Conservation (phyloP, 2,113 vertebrate species). For the Poecilia latipinna region DNA sequence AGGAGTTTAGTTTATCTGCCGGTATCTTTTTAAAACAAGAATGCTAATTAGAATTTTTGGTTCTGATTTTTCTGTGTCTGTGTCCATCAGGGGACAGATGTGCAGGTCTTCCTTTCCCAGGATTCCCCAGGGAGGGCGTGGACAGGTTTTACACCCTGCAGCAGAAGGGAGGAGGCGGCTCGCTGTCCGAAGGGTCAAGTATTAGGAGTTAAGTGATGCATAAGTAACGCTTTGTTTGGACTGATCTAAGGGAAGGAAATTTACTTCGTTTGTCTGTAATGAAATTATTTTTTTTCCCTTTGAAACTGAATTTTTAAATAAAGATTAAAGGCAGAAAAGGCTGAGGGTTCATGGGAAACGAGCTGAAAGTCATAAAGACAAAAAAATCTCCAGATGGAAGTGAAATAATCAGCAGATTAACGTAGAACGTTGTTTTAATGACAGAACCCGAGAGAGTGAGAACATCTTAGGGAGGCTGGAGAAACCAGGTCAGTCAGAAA, state of each 20-base stretch:
- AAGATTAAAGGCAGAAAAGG: slow-evolving; percentile 31
- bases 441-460: background rate
- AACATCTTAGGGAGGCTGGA: background rate
- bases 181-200: slow-evolving; percentile 65
- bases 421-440: background rate
- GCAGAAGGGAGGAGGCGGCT: slow-evolving; percentile 46
- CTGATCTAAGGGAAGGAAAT: slow-evolving; percentile 53
- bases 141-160: slow-evolving; percentile 73
- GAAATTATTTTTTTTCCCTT: slow-evolving; percentile 55
- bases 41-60: background rate
- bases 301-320: slow-evolving; percentile 42
- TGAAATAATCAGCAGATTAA: background rate
- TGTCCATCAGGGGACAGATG: slow-evolving; percentile 77
- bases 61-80: slow-evolving; percentile 1
- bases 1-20: background rate
- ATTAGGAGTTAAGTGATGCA: slow-evolving; percentile 71
- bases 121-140: slow-evolving; percentile 77
- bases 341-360: slow-evolving; percentile 33
- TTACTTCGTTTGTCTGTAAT: slow-evolving; percentile 65
- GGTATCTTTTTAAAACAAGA: background rate
- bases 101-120: slow-evolving; percentile 78
- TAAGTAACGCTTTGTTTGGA: slow-evolving; percentile 73
- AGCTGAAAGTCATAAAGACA: slow-evolving; percentile 14
- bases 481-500: background rate
- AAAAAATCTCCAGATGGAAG: background rate